Evolutionary conservation across 2,113 vertebrate species (phyloP).

Genomic region (Casuarius casuarius): DNA sequence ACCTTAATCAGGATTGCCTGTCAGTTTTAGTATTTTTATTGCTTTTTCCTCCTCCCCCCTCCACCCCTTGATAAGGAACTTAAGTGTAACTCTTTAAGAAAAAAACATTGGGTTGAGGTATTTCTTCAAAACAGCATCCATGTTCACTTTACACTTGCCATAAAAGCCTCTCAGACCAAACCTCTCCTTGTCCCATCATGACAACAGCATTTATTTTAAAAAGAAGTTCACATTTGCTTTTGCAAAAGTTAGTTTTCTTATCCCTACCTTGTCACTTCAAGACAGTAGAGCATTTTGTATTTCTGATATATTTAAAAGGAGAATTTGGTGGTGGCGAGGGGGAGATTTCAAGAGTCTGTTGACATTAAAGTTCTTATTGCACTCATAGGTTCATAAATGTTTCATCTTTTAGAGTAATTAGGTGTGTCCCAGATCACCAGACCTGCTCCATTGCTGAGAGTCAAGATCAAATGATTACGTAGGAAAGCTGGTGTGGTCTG

Average conservation of each 20-base stretch:
- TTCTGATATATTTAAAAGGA: neutral
- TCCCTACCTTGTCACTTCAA: neutral
- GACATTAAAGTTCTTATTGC: neutral
- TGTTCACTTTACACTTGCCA: neutral
- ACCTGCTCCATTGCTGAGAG: neutral
- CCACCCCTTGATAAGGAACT: neutral
- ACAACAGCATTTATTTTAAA: neutral
- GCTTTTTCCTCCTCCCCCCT: neutral
- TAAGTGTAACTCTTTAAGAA: neutral
- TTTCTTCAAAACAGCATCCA: neutral
- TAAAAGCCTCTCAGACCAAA: neutral
- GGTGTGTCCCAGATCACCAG: neutral
- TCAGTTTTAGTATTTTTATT: neutral
- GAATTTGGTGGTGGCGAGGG: neutral
- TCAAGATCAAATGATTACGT: neutral
- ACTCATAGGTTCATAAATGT: neutral
- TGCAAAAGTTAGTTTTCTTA: neutral
- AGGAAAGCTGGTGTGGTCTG: neutral
- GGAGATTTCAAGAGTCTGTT: neutral
- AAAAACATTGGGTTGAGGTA: neutral
- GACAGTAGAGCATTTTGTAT: neutral
- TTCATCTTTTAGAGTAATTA: neutral
- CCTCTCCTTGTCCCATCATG: neutral
- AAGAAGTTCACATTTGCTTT: neutral
- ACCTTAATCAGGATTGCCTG: neutral